Evolutionary conservation across 2,797 vertebrate species (phyloP), one percentile per base, ranked within the genome.

Genomic region (Chelon auratus): DNA sequence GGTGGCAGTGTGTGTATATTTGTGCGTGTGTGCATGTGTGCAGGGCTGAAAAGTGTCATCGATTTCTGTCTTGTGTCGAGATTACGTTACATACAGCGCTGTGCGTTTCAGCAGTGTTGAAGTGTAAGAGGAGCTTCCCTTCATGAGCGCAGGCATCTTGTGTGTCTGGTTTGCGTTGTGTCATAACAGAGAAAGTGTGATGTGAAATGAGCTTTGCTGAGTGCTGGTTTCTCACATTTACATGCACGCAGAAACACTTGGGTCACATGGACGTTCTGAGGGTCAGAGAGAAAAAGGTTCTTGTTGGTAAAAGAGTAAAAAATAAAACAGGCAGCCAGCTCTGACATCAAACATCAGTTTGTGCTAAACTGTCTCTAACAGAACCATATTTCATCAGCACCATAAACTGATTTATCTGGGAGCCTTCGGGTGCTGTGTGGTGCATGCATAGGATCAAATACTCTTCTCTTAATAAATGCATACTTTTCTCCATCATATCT

Each of bases 21-120:
- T 17, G 24, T 24, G 13, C 10, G 42, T 37, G 24, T 53, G 22
- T 33, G 37, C 30, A 10, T 37, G 42, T 22, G 47, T 15, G 33
- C 9, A n/a, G 42, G 33, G 42, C 10, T 24, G 36, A 42, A 47
- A 39, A 26, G 37, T 37, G 50, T 47, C 42, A 69, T 56, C 51
- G 73, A 70, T 83, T 77, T 66, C 52, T 57, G 48, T 39, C 26
- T 51, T 36, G 68, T 66, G 58, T 33, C 47, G 58, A 68, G 63
- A 64, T 78, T 65, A 37, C 18, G 61, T 73, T 47, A 33, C 62
- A 67, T n/a, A 42, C 42, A 39, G 1, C 7, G 6, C 20, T 64
- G 50, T 68, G n/a, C 43, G 58, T 39, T 17, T 15, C 18, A 37
- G 47, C 50, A 37, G 14, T 11, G 33, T 61, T 26, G 43, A 1